Percentiles rank a stretch among this genome's conserved stretches.
These are phyloP conservation scores for Sminthurinus signatus DNA, from an alignment of 1,140 invertebrate species.

Conservation along the genomic window DNA sequence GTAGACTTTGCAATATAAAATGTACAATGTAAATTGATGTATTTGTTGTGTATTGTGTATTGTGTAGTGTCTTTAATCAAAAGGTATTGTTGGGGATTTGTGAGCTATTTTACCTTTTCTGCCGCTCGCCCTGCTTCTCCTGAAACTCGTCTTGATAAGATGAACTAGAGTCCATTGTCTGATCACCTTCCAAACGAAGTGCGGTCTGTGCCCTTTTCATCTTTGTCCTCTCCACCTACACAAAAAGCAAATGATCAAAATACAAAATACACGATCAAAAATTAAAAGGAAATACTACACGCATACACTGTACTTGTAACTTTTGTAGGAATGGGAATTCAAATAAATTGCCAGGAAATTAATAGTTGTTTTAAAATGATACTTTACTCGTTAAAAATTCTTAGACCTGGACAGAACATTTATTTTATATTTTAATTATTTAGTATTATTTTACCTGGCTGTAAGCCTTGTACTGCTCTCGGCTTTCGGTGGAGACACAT, in stretches of 20 bases:
- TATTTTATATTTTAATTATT: not conserved
- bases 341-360: not conserved
- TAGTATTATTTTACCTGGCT: slow-evolving; percentile 22
- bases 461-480: slow-evolving; percentile 34
- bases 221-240: slow-evolving; percentile 31
- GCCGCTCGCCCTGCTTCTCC: slow-evolving; percentile 55
- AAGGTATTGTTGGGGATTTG: too few species aligned
- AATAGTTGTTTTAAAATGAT: not conserved
- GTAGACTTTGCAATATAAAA: too few species aligned
- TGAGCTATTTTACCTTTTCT: too few species aligned
- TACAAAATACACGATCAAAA: not conserved
- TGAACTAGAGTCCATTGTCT: slow-evolving; percentile 49
- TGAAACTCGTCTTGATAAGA: slow-evolving; percentile 60
- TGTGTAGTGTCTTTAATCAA: too few species aligned
- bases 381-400: too few species aligned
- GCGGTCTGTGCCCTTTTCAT: slow-evolving; percentile 36
- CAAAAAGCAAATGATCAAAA: slow-evolving; percentile 14
- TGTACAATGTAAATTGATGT: too few species aligned
- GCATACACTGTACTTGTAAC: not conserved
- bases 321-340: not conserved
- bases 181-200: slow-evolving; percentile 46
- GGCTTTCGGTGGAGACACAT: slow-evolving; percentile 32
- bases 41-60: too few species aligned
- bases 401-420: not conserved
- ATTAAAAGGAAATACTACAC: not conserved